phyloP scores from a whole-genome alignment of 2,888 invertebrate genomes.

The Anthophora plumipes region DNA sequence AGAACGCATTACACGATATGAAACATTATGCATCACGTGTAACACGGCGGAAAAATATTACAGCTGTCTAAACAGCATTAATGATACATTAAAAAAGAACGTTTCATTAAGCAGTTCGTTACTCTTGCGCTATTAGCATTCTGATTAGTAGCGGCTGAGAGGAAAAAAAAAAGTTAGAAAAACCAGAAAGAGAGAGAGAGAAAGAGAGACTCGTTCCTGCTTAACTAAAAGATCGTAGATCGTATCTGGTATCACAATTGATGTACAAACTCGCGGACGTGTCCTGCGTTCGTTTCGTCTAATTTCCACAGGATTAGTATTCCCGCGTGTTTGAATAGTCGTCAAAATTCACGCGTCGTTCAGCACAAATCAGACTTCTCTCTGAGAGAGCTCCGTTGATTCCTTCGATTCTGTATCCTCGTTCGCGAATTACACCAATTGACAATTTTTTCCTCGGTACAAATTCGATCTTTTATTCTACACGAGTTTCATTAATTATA shows the following conservation, averaged over 20 bases:
- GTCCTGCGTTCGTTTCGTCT: not conserved
- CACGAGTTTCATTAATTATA: no score
- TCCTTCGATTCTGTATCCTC: not conserved
- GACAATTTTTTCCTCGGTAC: not conserved
- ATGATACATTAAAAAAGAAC: no score
- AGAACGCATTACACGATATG: no score
- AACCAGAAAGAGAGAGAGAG: not conserved
- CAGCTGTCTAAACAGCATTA: no score
- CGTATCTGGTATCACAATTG: conserved; percentile 16
- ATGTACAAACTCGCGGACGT: conserved; percentile 17
- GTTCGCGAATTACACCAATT: not conserved
- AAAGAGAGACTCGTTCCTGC: not conserved
- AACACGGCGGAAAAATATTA: no score
- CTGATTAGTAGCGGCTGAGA: not conserved
- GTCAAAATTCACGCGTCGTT: conserved; percentile 40
- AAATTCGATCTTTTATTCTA: no score
- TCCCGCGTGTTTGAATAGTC: conserved; percentile 20
- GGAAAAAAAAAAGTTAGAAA: not conserved
- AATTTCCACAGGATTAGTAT: conserved; percentile 32
- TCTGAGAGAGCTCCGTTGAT: no score
- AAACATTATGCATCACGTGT: no score
- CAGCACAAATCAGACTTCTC: not conserved
- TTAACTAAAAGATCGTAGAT: conserved; percentile 6
- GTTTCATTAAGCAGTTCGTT: not conserved
- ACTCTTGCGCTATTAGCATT: not conserved